phyloP scores from a whole-genome alignment of 2,113 vertebrate genomes.

The Ancistrus triradiatus region DNA sequence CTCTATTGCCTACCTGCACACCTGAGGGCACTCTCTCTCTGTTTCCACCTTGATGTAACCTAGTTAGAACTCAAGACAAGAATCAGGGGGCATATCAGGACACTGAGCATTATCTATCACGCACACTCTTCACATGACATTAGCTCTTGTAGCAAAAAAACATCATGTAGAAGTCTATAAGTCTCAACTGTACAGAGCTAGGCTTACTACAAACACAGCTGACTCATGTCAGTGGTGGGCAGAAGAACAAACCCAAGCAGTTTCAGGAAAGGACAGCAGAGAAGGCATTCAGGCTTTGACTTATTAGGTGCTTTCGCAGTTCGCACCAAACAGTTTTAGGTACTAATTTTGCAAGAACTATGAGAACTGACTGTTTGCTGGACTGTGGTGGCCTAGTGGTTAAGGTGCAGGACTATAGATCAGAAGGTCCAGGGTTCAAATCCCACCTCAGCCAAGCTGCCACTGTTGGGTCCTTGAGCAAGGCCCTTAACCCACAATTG shows the following conservation, averaged over 20 bases:
- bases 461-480: too few species aligned
- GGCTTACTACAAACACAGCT: neutral
- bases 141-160: neutral
- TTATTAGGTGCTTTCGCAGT: too few species aligned
- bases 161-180: neutral
- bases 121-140: constrained; percentile 1
- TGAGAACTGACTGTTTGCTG: too few species aligned
- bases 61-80: constrained; percentile 16
- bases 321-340: too few species aligned
- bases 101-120: neutral
- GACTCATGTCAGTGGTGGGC: neutral
- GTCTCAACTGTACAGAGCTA: neutral
- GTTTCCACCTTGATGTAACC: constrained; percentile 18
- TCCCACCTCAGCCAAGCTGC: too few species aligned
- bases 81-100: constrained; percentile 7
- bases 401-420: too few species aligned
- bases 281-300: neutral
- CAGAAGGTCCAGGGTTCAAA: too few species aligned
- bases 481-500: too few species aligned
- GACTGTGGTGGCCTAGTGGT: too few species aligned
- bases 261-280: neutral
- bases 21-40: constrained; percentile 27
- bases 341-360: too few species aligned
- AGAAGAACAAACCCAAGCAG: neutral
- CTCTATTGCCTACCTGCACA: constrained; percentile 26